Evolutionary conservation across 2,113 vertebrate genomes (phyloP).

Genomic region (Entosphenus tridentatus): DNA sequence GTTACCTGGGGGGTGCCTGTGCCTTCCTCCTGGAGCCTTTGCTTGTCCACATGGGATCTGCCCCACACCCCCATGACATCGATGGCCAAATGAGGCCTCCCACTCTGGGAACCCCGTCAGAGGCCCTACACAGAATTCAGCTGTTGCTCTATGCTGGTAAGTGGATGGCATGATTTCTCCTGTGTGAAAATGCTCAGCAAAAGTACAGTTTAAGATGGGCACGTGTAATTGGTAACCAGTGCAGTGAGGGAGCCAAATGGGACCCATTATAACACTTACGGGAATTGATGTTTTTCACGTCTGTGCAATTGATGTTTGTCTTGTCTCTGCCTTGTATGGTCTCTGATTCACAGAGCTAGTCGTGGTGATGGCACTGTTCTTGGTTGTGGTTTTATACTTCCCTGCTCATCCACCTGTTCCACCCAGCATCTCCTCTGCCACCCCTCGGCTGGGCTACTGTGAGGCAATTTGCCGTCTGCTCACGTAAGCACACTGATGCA

Average conservation of each 20-base stretch:
- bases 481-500: slow-evolving; percentile 24
- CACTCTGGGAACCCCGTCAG: no score
- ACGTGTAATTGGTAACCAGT: no score
- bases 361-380: slow-evolving; percentile 46
- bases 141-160: slow-evolving; percentile 67
- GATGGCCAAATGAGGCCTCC: slow-evolving; percentile 34
- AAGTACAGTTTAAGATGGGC: no score
- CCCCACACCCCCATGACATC: slow-evolving; percentile 8
- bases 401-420: slow-evolving; percentile 67
- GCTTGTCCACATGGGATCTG: slow-evolving; percentile 34
- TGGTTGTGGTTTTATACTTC: slow-evolving; percentile 53
- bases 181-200: background rate
- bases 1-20: slow-evolving; percentile 45
- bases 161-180: background rate
- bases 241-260: background rate
- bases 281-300: no score
- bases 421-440: slow-evolving; percentile 79
- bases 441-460: slow-evolving; percentile 69
- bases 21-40: slow-evolving; percentile 67
- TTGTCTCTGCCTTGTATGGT: slow-evolving; percentile 9
- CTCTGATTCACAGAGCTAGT: slow-evolving; percentile 39
- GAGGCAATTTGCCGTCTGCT: slow-evolving; percentile 69
- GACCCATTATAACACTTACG: background rate
- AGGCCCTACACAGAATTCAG: slow-evolving; percentile 28
- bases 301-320: slow-evolving; percentile 4